A percentile compares a stretch with the other conserved stretches of the same genome.
phyloP scores from a whole-genome alignment of 2,797 vertebrate species.

The Heterohyrax brucei region DNA sequence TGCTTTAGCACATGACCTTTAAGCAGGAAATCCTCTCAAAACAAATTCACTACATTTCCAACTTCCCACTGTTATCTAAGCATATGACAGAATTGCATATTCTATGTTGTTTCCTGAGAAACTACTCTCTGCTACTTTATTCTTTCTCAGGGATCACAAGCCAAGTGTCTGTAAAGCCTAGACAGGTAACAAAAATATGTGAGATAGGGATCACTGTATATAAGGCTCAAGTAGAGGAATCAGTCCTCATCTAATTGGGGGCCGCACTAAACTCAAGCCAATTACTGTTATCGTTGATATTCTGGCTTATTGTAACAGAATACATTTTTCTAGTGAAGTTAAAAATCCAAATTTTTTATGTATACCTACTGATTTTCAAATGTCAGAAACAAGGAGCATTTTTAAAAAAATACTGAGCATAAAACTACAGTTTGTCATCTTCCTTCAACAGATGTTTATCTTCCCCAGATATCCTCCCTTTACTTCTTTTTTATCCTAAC shows the following conservation, averaged over 20 bases:
- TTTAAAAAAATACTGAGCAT: not conserved
- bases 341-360: conserved; percentile 1
- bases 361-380: not conserved
- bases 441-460: not conserved
- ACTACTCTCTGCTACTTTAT: not conserved
- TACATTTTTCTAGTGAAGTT: conserved; percentile 4
- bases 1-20: not conserved
- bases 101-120: not conserved
- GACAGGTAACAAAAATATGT: not conserved
- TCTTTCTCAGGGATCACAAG: not conserved
- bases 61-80: not conserved
- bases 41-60: not conserved
- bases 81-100: not conserved
- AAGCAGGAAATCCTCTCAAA: not conserved
- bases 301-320: not conserved
- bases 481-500: not conserved
- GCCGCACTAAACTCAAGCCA: not conserved
- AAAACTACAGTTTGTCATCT: not conserved
- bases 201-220: not conserved
- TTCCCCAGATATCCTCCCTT: not conserved
- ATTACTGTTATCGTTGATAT: not conserved
- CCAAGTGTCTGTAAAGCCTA: not conserved
- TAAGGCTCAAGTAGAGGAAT: not conserved
- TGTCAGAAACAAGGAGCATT: not conserved
- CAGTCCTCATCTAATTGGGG: not conserved